Base-by-base conservation (phyloP, 2,797 vertebrate genomes). In the Halcyon smyrnensis region DNA sequence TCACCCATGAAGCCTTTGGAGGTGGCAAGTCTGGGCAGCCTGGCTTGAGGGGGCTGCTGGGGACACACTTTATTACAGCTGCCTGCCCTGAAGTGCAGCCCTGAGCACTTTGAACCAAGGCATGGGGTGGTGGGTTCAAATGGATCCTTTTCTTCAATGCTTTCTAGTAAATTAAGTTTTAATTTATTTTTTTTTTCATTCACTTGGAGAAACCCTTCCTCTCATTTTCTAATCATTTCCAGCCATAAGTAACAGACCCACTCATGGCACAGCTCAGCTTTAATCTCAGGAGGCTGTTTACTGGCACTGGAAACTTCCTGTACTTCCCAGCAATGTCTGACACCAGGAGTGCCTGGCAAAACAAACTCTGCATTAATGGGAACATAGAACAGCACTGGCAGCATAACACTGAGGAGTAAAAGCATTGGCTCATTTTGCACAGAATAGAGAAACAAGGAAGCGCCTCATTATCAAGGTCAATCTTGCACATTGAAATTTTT, bases 151-250 rank as follows among this genome's bases (percentile, higher is more conserved):
- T 50, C 53, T 81, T 77, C 69, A 56, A 0, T 27, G 41, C 14
- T 84, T 71, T 68, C 3, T 12, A 67, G 34, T 54, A 89, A 96
- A 87, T 85, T 24, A 41, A 54, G 34, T 48, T 71, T 74, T 39
- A 21, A 7, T 12, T 9, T 12, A 62, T 12, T 11, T 3, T 24
- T 41, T 20, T 51, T 17, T 9, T 8, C 2, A 19, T 8, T 1
- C 48, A 50, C 39, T 37, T 27, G 7, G 36, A 20, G 32, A 84
- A 93, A 81, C 6, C 3, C 28, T 77, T 59, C 70, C 34, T 90
- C 71, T 92, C 15, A 27, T 71, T 96, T 89, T 71, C 57, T 74
- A 77, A 91, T 90, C 24, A 67, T 46, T 89, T 74, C 41, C 30
- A 91, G 57, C n/a, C 36, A 9, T 43, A 68, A 89, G 45, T 54